phyloP scores from a whole-genome alignment of 2,797 vertebrate genomes.

The Sparus aurata region DNA sequence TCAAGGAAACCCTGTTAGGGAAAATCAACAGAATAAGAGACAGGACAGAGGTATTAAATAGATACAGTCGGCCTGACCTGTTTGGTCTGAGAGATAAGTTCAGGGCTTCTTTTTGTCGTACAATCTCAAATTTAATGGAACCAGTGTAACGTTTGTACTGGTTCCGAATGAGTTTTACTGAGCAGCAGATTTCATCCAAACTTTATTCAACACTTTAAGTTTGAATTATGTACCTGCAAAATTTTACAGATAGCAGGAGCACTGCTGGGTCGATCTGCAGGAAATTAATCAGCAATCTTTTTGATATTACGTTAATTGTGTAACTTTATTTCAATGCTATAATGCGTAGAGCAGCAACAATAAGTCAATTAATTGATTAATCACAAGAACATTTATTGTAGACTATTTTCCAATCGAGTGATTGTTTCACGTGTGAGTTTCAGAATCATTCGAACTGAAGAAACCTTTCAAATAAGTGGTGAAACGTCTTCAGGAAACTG shows the following conservation, averaged over 20 bases:
- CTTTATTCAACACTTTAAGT: background rate
- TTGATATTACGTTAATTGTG: background rate
- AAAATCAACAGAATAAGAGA: slow-evolving; percentile 79
- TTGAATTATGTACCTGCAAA: background rate
- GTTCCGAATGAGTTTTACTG: background rate
- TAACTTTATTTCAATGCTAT: background rate
- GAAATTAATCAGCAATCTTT: background rate
- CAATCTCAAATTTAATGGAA: slow-evolving; percentile 16
- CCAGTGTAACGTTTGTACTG: background rate
- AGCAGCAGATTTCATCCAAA: background rate
- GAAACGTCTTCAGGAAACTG: too few species aligned
- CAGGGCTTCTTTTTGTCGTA: slow-evolving; percentile 24
- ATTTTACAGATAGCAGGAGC: background rate
- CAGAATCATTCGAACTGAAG: too few species aligned
- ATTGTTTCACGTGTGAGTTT: too few species aligned
- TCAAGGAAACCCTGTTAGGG: slow-evolving; percentile 87
- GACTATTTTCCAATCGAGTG: too few species aligned
- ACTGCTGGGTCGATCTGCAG: background rate
- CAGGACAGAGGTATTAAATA: slow-evolving; percentile 73
- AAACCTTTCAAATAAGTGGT: too few species aligned
- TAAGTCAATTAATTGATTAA: too few species aligned
- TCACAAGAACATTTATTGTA: too few species aligned
- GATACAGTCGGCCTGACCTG: slow-evolving; percentile 57
- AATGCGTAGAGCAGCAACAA: too few species aligned
- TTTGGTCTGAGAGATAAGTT: slow-evolving; percentile 42